Conservation (phyloP, 2,113 vertebrate genomes). For the Himantopus leucocephalus region DNA sequence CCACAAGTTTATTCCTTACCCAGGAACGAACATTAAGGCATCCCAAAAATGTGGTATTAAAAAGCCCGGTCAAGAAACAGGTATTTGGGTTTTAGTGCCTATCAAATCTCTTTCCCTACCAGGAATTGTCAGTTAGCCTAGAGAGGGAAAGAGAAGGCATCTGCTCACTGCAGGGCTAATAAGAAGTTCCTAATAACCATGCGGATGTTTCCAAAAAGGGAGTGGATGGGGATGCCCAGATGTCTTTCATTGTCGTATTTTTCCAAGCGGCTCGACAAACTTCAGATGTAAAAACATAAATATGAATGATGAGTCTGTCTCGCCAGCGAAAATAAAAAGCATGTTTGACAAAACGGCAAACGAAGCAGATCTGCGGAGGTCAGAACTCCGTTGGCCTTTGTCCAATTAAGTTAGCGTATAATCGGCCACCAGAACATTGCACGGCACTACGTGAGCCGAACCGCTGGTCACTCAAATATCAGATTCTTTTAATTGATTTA, state of each 20-base stretch:
- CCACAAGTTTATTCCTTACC: neutral
- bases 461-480: neutral
- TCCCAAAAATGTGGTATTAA: neutral
- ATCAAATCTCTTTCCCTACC: neutral
- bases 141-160: neutral
- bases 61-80: neutral
- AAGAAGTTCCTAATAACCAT: neutral
- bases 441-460: neutral
- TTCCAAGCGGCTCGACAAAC: slow-evolving; percentile 28
- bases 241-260: slow-evolving; percentile 17
- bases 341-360: neutral
- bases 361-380: neutral
- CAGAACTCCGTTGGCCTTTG: neutral
- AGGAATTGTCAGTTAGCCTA: neutral
- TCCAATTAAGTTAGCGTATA: neutral
- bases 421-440: neutral
- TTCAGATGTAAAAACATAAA: slow-evolving; percentile 31
- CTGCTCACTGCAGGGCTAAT: neutral
- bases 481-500: neutral
- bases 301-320: neutral
- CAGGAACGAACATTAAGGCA: neutral
- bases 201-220: slow-evolving; percentile 22
- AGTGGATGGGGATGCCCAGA: slow-evolving; percentile 32
- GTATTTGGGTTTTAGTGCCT: neutral
- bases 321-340: neutral